Evolutionary conservation across 2,888 invertebrate species (phyloP), one percentile per base, ranked within the genome.

Genomic region (Brenthis daphne): DNA sequence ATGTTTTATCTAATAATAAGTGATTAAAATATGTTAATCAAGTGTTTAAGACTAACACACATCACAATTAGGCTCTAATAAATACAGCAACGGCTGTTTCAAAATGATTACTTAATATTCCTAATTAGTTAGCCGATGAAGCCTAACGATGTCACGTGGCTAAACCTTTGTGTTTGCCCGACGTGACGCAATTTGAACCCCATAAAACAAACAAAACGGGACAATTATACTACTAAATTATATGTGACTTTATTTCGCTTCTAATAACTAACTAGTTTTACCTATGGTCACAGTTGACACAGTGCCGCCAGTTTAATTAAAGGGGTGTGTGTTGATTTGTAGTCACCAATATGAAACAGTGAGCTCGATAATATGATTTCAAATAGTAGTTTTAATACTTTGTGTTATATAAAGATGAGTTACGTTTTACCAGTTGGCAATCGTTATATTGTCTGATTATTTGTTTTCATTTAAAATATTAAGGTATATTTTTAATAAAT

Each of bases 271-370:
- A 68, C 73, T 73, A 73, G 73, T 73, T 86, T 84, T 76, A 80
- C 79, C 79, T 86, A 84, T 83, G 83, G 85, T 80, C 79, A 81
- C 76, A 82, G 88, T 90, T 89, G 88, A 90, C 90, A 87, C 85
- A 88, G 86, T 85, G 85, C 84, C 78, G 82, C 79, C 83, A 79
- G 82, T 86, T 90, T 89, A 90, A 90, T 90, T 89, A 90, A 86
- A 88, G 86, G 90, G 89, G 90, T 83, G 86, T 80, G 77, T 77
- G 87, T 85, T 89, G 88, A 90, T 90, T 90, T 88, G 88, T 88
- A 78, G 83, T 80, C 77, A 76, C 79, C 80, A 83, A 83, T 83
- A 81, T 82, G 77, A 82, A 82, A 84, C 79, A 78, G 78, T 77
- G 53, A 29, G 33, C 43, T 29, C 75, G 76, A 77, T 81, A 80